These are phyloP conservation scores for Drosophila albomicans DNA, from an alignment of 1,140 invertebrate genomes.

Conservation along the genomic window DNA sequence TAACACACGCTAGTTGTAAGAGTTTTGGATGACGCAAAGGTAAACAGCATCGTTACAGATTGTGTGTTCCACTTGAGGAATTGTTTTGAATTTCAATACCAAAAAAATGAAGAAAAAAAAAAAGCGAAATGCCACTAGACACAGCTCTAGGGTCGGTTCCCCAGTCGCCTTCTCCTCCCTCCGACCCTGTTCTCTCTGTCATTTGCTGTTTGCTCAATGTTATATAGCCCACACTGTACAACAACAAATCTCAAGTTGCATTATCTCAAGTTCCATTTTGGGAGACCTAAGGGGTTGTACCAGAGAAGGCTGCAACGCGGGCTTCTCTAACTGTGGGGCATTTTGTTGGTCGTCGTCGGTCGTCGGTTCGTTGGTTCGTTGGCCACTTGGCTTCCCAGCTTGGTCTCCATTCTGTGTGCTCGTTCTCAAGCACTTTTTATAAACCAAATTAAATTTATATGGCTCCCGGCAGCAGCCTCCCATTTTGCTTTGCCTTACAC, in stretches of 20 bases:
- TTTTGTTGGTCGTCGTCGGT: constrained; percentile 29
- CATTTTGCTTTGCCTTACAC: not conserved
- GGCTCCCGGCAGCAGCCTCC: constrained; percentile 29
- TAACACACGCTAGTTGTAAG: not conserved
- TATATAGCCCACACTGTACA: constrained; percentile 9
- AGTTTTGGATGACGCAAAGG: constrained; percentile 1
- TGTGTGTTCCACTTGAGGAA: constrained; percentile 47
- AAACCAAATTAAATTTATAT: constrained; percentile 81
- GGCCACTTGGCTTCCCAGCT: constrained; percentile 58
- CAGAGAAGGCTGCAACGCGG: not conserved
- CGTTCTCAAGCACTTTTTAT: constrained; percentile 74
- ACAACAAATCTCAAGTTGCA: constrained; percentile 52
- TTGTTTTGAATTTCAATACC: constrained; percentile 58
- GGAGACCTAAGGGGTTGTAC: constrained; percentile 37
- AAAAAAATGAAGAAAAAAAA: not conserved
- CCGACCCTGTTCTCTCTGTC: too few relatives aligned
- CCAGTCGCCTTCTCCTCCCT: not conserved
- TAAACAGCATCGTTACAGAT: constrained; percentile 37
- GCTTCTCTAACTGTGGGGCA: not conserved
- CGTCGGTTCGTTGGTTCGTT: constrained; percentile 9
- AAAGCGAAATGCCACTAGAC: constrained; percentile 15
- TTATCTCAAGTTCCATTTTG: constrained; percentile 54
- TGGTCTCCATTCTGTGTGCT: constrained; percentile 32
- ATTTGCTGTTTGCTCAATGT: not conserved
- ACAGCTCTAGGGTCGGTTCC: constrained; percentile 2